phyloP scores from a whole-genome alignment of 2,797 vertebrate genomes.

The Etheostoma nigrum region DNA sequence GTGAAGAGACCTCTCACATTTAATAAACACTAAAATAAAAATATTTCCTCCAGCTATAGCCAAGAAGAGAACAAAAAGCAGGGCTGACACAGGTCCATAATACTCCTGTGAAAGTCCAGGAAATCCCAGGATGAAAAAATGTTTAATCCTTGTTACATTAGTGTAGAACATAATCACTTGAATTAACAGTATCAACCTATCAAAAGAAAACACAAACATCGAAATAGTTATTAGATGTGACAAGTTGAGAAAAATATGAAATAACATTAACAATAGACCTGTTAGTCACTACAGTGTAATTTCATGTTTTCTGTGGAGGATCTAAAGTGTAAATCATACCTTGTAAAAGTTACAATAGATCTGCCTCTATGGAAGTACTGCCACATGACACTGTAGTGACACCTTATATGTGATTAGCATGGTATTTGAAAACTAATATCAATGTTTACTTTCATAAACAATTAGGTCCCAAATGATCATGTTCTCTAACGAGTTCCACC shows the following conservation, averaged over 20 bases:
- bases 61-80: slow-evolving; percentile 60
- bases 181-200: not conserved
- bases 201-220: not conserved
- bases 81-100: slow-evolving; percentile 35
- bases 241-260: not conserved
- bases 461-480: not conserved
- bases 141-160: slow-evolving; percentile 48
- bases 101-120: slow-evolving; percentile 60
- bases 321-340: not conserved
- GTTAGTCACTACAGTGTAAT: not conserved
- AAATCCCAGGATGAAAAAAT: slow-evolving; percentile 78
- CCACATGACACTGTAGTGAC: not conserved
- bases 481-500: not conserved
- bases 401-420: not conserved
- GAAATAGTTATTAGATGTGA: not conserved
- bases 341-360: not conserved
- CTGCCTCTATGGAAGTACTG: not conserved
- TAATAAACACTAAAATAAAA: slow-evolving; percentile 70
- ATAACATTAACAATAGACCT: not conserved
- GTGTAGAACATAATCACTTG: slow-evolving; percentile 32
- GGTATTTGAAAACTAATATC: not conserved
- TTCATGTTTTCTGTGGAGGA: not conserved
- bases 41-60: slow-evolving; percentile 68
- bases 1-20: slow-evolving; percentile 65
- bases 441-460: not conserved